Conservation (phyloP, 2,797 vertebrate genomes). For the Champsocephalus gunnari region DNA sequence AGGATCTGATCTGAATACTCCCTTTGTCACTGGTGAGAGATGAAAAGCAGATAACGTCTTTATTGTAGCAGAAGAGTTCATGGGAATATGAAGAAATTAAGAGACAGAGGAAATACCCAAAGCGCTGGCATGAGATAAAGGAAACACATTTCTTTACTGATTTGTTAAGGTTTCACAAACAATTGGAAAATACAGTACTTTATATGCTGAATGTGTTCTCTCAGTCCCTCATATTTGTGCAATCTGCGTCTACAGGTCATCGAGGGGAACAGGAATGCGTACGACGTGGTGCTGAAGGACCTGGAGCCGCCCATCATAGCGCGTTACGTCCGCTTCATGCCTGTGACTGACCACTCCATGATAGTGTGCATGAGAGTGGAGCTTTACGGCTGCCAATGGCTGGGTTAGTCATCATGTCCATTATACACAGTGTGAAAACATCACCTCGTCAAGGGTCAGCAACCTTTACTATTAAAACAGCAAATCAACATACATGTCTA, state of each 20-base stretch:
- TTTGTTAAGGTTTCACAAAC: not conserved
- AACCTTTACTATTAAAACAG: too few relatives aligned
- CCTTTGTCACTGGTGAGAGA: not conserved
- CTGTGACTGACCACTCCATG: constrained; percentile 93
- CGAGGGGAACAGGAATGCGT: constrained; percentile 95
- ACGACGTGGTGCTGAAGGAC: constrained; percentile 95
- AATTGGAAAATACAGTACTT: not conserved
- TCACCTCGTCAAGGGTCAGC: not conserved
- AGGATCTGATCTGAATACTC: not conserved
- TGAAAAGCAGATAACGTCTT: not conserved
- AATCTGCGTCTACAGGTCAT: constrained; percentile 81
- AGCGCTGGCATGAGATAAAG: not conserved
- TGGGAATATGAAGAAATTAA: not conserved
- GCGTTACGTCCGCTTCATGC: constrained; percentile 94
- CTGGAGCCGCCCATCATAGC: constrained; percentile 95
- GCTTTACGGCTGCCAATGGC: constrained; percentile 96
- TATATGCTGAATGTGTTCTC: not conserved
- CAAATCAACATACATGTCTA: too few relatives aligned
- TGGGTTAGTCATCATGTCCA: constrained; percentile 85
- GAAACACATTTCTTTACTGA: not conserved
- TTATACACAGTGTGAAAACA: not conserved
- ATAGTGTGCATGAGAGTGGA: constrained; percentile 97
- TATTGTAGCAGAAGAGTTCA: not conserved
- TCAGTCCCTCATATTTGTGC: not conserved
- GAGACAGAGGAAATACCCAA: not conserved